Evolutionary conservation across 2,113 vertebrate species (phyloP).

Genomic region (Apeltes quadracus): DNA sequence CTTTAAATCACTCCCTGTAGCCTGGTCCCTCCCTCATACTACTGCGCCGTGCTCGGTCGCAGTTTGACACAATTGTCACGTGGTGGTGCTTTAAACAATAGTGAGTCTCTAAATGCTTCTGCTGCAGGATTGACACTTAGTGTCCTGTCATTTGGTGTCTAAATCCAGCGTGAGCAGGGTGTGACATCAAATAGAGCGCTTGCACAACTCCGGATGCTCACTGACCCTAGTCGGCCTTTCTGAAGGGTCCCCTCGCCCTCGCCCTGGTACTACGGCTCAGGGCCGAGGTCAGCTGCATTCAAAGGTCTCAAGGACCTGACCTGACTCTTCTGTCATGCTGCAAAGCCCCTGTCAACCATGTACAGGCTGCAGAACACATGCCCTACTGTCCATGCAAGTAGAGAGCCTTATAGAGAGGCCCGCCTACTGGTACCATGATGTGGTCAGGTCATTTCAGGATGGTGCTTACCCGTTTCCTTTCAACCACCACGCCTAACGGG

Average conservation of each 20-base stretch:
- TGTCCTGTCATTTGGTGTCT: background rate
- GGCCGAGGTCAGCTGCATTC: conserved; percentile 25
- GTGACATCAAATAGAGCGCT: conserved; percentile 1
- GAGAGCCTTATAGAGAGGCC: background rate
- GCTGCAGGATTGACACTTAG: background rate
- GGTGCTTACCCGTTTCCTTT: background rate
- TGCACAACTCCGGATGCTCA: conserved; percentile 11
- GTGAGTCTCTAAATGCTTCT: background rate
- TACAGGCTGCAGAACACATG: background rate
- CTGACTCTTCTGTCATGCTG: conserved; percentile 20
- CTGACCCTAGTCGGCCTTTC: conserved; percentile 37
- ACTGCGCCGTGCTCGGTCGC: background rate
- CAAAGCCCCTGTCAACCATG: conserved; percentile 10
- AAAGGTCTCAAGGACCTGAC: conserved; percentile 21
- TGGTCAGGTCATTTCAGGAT: background rate
- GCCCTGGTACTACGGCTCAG: background rate
- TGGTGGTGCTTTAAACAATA: background rate
- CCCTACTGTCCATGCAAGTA: background rate
- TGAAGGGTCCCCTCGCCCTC: conserved; percentile 4
- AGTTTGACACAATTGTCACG: background rate
- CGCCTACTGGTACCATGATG: background rate
- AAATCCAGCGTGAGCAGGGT: background rate
- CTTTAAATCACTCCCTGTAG: too few species aligned
- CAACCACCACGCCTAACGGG: background rate
- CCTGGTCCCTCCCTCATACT: background rate